These are phyloP conservation scores for Catostylus mosaicus DNA, from an alignment of 30 jellyfish, hydroid and myxozoan genomes.

Conservation along the genomic window DNA sequence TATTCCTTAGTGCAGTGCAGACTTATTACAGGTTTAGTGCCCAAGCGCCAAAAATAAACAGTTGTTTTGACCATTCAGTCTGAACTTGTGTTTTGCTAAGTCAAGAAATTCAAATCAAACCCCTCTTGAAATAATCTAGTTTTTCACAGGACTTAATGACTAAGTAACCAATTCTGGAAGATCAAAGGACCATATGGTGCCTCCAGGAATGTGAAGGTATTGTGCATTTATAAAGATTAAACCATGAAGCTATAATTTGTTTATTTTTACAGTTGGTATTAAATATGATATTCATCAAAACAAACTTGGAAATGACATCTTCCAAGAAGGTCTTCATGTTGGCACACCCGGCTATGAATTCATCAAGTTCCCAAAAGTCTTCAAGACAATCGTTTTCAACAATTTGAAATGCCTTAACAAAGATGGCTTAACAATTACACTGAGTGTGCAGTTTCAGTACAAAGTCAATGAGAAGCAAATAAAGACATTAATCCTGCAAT, in stretches of 20 bases:
- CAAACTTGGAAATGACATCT: conserved; percentile 60
- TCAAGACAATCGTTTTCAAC: conserved; percentile 54
- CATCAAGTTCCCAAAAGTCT: conserved; percentile 60
- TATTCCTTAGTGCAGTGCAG: too few relatives aligned
- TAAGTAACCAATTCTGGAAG: too few relatives aligned
- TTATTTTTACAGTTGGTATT: conserved; percentile 42
- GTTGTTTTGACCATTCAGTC: too few relatives aligned
- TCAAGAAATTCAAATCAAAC: too few relatives aligned
- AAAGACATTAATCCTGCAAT: conserved; percentile 39
- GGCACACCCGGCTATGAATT: conserved; percentile 78
- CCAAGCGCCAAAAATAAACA: too few relatives aligned
- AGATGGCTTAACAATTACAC: conserved; percentile 71
- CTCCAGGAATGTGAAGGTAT: too few relatives aligned
- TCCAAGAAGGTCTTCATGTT: conserved; percentile 72
- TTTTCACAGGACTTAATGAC: too few relatives aligned
- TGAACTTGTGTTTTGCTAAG: too few relatives aligned
- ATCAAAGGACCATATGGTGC: too few relatives aligned
- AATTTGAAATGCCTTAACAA: conserved; percentile 57
- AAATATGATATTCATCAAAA: conserved; percentile 65
- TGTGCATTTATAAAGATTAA: too few relatives aligned
- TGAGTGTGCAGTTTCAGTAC: conserved; percentile 70
- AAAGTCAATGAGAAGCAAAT: conserved; percentile 37
- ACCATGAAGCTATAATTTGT: background rate
- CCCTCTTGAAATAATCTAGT: too few relatives aligned
- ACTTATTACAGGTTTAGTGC: too few relatives aligned